Conservation (phyloP, 2,113 vertebrate species). For the Copsychus sechellarum region DNA sequence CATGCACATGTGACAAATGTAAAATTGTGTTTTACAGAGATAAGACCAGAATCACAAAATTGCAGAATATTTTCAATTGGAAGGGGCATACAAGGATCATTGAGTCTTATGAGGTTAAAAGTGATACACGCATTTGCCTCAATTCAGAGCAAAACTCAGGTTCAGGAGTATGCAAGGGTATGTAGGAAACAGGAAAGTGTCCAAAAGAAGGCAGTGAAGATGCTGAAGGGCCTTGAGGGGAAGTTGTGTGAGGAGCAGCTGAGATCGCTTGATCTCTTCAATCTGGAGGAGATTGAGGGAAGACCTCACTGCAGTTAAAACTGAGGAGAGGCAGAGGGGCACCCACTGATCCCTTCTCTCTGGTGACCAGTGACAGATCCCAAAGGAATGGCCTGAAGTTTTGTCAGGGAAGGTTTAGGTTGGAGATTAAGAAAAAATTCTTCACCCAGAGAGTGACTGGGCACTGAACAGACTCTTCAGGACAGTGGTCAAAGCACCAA, state of each 20-base stretch:
- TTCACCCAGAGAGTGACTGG: rapidly evolving
- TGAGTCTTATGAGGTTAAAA: neutral
- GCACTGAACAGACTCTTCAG: neutral
- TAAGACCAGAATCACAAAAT: neutral
- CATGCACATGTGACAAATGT: neutral
- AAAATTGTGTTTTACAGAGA: neutral
- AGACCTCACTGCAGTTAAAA: neutral
- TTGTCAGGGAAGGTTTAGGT: neutral
- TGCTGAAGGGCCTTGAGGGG: neutral
- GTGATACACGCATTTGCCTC: neutral
- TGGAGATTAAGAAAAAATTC: neutral
- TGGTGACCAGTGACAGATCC: neutral
- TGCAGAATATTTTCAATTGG: rapidly evolving
- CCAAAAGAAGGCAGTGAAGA: neutral
- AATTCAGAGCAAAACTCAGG: neutral
- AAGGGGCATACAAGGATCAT: neutral
- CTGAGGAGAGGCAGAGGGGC: rapidly evolving
- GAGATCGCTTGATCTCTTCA: neutral
- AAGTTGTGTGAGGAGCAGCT: rapidly evolving
- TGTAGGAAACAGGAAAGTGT: neutral
- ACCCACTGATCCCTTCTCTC: neutral
- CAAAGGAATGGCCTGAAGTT: rapidly evolving
- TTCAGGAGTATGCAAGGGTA: neutral
- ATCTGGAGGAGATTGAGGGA: neutral
- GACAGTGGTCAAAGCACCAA: neutral